phyloP scores from a whole-genome alignment of 2,888 invertebrate genomes.

The Aquatica leii region DNA sequence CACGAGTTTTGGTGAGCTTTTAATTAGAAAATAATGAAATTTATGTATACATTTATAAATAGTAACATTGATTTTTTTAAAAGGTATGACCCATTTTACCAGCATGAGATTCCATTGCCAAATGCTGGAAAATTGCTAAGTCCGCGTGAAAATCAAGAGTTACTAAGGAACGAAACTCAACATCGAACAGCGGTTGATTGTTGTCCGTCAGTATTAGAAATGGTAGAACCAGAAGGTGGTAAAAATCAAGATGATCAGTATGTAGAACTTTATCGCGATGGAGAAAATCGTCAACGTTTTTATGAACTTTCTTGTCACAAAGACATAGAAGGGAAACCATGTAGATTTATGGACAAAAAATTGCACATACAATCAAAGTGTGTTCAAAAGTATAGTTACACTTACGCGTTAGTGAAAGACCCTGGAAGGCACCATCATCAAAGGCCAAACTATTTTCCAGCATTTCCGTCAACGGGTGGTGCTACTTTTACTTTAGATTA shows the following conservation, averaged over 20 bases:
- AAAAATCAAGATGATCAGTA: conserved; percentile 75
- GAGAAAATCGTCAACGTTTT: conserved; percentile 73
- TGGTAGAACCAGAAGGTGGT: conserved; percentile 80
- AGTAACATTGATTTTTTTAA: conserved; percentile 25
- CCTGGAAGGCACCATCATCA: conserved; percentile 58
- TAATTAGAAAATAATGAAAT: background rate
- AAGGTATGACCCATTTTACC: conserved; percentile 52
- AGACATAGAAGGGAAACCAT: conserved; percentile 75
- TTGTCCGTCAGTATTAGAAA: conserved; percentile 81
- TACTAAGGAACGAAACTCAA: conserved; percentile 60
- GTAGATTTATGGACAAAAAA: conserved; percentile 74
- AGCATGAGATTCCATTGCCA: conserved; percentile 47
- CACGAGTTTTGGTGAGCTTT: conserved; percentile 27
- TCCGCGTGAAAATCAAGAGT: conserved; percentile 71
- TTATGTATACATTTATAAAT: background rate
- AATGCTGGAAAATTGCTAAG: conserved; percentile 62
- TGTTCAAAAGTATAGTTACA: conserved; percentile 83
- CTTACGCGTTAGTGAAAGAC: conserved; percentile 82
- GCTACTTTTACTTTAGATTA: conserved; percentile 81
- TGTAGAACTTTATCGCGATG: conserved; percentile 79
- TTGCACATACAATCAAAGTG: conserved; percentile 74
- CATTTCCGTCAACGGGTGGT: conserved; percentile 64
- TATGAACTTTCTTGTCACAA: conserved; percentile 82
- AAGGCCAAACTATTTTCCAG: conserved; percentile 56
- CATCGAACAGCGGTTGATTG: conserved; percentile 72